These are phyloP conservation scores for Eupelmus urozonus DNA, from an alignment of 2,888 invertebrate genomes.

Conservation along the genomic window DNA sequence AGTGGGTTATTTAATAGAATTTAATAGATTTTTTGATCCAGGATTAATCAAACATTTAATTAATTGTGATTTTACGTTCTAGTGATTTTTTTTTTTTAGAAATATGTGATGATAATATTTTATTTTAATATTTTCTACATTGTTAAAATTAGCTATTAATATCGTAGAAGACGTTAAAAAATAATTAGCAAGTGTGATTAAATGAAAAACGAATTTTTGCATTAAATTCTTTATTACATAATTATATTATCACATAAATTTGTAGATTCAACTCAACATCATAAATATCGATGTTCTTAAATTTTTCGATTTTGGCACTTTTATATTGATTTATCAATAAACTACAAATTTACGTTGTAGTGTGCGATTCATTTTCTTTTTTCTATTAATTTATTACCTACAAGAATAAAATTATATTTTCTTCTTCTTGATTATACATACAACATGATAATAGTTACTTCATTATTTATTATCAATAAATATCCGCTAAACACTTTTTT, in stretches of 20 bases:
- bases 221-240: slow-evolving; percentile 50
- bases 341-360: slow-evolving; percentile 15
- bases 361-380: slow-evolving; percentile 8
- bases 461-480: slow-evolving; percentile 26
- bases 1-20: too few species aligned
- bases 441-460: slow-evolving; percentile 18
- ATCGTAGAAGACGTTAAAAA: too few species aligned
- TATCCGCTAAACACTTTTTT: slow-evolving; percentile 1
- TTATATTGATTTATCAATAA: slow-evolving; percentile 24
- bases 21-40: too few species aligned
- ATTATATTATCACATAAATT: slow-evolving; percentile 48
- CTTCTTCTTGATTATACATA: slow-evolving; percentile 15
- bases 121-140: too few species aligned
- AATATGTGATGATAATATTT: too few species aligned
- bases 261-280: slow-evolving; percentile 39
- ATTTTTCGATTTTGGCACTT: slow-evolving; percentile 53
- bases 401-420: slow-evolving; percentile 28
- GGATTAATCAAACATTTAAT: too few species aligned
- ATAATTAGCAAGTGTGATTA: background rate
- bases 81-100: too few species aligned
- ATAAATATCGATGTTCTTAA: slow-evolving; percentile 47
- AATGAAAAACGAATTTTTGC: background rate
- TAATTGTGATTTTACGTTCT: too few species aligned
- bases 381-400: slow-evolving; percentile 33
- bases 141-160: too few species aligned